Evolutionary conservation across 2,888 invertebrate genomes (phyloP).

Genomic region (Lepas anatifera): DNA sequence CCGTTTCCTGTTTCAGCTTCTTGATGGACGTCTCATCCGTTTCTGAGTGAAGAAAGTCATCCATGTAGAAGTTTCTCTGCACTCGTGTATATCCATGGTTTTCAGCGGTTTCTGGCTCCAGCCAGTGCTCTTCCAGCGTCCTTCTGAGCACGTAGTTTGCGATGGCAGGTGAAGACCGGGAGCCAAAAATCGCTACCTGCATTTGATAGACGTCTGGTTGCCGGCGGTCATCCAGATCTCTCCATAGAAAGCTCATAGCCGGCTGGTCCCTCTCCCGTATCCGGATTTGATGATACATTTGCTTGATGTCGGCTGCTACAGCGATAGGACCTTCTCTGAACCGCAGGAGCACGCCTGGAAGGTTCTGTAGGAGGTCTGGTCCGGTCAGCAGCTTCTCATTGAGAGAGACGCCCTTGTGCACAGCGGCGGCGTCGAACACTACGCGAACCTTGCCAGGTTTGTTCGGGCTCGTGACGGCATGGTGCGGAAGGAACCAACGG

Average conservation of each 20-base stretch:
- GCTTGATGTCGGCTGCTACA: neutral
- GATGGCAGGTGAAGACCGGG: neutral
- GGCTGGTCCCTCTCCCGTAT: neutral
- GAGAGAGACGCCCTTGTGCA: neutral
- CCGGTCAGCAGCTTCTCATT: neutral
- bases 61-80: neutral
- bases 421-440: conserved; percentile 24
- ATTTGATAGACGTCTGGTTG: neutral
- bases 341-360: neutral
- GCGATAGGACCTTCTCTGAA: neutral
- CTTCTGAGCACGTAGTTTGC: neutral
- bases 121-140: neutral
- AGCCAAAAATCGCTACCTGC: neutral
- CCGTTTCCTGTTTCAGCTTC: neutral
- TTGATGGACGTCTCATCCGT: too few species aligned
- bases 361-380: neutral
- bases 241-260: neutral
- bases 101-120: too few species aligned
- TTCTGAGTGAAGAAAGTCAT: neutral
- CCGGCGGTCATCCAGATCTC: neutral
- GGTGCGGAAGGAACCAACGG: conserved; percentile 24
- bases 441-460: conserved; percentile 24
- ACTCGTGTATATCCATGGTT: neutral
- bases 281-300: neutral
- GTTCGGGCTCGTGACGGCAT: conserved; percentile 22